Evolutionary conservation across 1,140 invertebrate genomes (phyloP).

Genomic region (Cherax quadricarinatus): DNA sequence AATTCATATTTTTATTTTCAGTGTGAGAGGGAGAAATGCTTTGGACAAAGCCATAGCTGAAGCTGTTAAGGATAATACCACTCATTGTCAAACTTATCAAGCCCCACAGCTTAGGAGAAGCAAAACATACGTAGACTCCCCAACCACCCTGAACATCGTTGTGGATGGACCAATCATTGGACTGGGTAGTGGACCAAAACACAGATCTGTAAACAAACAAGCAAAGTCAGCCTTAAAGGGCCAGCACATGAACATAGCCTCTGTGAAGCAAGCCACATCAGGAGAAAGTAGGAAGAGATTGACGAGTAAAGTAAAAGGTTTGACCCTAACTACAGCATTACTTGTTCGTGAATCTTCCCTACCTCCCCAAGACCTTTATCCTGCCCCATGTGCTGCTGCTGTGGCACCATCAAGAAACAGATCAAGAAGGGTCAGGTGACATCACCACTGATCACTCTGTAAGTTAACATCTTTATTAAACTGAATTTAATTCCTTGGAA

Average conservation of each 20-base stretch:
- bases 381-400: slow-evolving; percentile 1
- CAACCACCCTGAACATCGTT: slow-evolving; percentile 15
- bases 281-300: slow-evolving; percentile 31
- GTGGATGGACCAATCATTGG: slow-evolving; percentile 38
- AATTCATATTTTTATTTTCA: not conserved
- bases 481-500: not conserved
- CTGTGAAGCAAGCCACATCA: slow-evolving; percentile 39
- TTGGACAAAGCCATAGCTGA: slow-evolving; percentile 61
- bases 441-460: slow-evolving; percentile 14
- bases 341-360: slow-evolving; percentile 17
- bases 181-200: slow-evolving; percentile 38
- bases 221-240: slow-evolving; percentile 45
- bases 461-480: slow-evolving; percentile 23
- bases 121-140: slow-evolving; percentile 16
- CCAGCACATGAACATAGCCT: slow-evolving; percentile 47
- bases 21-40: slow-evolving; percentile 63
- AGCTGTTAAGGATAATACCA: slow-evolving; percentile 35
- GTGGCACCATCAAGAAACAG: slow-evolving; percentile 37
- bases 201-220: slow-evolving; percentile 28
- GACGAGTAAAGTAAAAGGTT: slow-evolving; percentile 21
- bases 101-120: slow-evolving; percentile 2
- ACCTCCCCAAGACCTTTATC: not conserved
- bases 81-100: slow-evolving; percentile 31
- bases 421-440: slow-evolving; percentile 54
- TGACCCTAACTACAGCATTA: slow-evolving; percentile 31